These are phyloP conservation scores for Bujurquina vittata DNA, from an alignment of 2,113 vertebrate genomes.

Conservation along the genomic window DNA sequence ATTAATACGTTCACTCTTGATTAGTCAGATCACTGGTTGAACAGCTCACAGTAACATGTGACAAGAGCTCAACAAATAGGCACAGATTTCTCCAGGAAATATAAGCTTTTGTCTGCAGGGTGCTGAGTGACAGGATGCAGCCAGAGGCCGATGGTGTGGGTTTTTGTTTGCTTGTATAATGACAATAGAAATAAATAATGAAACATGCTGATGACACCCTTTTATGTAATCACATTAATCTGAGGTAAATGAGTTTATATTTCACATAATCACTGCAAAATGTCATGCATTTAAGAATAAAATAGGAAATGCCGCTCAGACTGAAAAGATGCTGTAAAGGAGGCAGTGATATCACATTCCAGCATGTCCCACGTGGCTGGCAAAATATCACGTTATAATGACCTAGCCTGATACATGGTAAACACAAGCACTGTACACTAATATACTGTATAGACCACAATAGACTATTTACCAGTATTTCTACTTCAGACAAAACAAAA, in stretches of 20 bases:
- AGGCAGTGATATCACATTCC: neutral
- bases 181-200: neutral
- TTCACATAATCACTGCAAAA: conserved; percentile 4
- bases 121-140: conserved; percentile 1
- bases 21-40: neutral
- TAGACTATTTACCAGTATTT: neutral
- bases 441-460: neutral
- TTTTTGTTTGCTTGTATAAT: neutral
- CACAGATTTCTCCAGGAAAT: neutral
- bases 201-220: neutral
- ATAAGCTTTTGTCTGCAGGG: neutral
- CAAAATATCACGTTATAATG: neutral
- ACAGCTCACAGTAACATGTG: neutral
- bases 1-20: neutral
- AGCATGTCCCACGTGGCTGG: neutral
- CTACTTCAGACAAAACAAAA: neutral
- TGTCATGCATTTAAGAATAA: neutral
- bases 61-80: neutral
- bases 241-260: neutral
- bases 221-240: neutral
- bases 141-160: neutral
- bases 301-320: neutral
- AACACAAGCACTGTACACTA: neutral
- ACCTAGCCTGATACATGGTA: neutral
- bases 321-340: conserved; percentile 6